Conservation (phyloP, 53 echinoderm and acorn worm genomes). For the Apostichopus leukothele region DNA sequence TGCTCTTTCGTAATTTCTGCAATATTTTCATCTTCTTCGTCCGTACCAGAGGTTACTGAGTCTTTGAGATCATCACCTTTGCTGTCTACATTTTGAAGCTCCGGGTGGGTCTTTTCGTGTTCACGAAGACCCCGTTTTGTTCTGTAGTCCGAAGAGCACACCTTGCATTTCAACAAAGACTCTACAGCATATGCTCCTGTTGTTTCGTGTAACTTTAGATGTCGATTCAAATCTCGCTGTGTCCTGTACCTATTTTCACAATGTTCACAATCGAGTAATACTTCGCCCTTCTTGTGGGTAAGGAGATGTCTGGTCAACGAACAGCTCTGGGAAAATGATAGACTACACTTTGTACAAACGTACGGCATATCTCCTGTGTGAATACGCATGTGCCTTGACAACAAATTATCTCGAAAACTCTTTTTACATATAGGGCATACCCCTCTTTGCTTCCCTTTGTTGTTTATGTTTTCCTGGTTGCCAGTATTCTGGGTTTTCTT, state of each 20-base stretch:
- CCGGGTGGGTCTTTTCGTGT: constrained; percentile 25
- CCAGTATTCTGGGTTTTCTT: too few relatives aligned
- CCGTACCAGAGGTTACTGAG: background rate
- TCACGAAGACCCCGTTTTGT: constrained; percentile 9
- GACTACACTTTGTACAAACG: constrained; percentile 34
- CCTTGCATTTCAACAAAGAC: constrained; percentile 5
- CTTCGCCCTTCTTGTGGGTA: constrained; percentile 31
- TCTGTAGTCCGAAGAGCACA: background rate
- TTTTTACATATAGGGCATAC: constrained; percentile 28
- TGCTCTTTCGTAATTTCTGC: background rate
- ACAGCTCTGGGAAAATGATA: constrained; percentile 20
- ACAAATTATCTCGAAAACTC: background rate
- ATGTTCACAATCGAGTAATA: constrained; percentile 11
- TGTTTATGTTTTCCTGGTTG: too few relatives aligned
- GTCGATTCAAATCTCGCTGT: constrained; percentile 17
- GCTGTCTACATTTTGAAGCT: background rate
- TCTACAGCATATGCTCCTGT: background rate
- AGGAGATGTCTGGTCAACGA: background rate
- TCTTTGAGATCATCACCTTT: background rate
- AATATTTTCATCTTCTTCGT: background rate
- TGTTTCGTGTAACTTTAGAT: constrained; percentile 19
- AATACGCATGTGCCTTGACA: constrained; percentile 7
- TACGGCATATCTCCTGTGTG: constrained; percentile 40
- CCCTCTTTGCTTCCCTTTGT: background rate
- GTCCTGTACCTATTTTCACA: constrained; percentile 33